Evolutionary conservation across 2,888 invertebrate genomes (phyloP).

Genomic region (Abscondita cerata): DNA sequence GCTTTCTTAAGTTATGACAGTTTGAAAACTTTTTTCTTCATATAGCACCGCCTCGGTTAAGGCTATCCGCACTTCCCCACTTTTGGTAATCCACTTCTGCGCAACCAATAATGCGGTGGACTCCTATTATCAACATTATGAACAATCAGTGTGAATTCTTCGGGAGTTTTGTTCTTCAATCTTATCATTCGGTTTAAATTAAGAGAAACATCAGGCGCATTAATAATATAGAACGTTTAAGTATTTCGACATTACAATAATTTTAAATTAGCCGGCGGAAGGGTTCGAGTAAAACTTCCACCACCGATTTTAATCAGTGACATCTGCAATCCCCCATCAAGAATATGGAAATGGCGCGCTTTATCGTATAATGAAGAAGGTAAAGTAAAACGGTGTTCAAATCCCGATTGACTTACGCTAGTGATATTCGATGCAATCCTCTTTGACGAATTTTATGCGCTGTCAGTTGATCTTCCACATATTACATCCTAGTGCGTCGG

Average conservation of each 20-base stretch:
- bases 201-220: slow-evolving; percentile 8
- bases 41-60: slow-evolving; percentile 52
- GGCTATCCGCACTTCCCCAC: slow-evolving; percentile 48
- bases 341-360: slow-evolving; percentile 52
- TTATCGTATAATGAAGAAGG: slow-evolving; percentile 55
- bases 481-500: slow-evolving; percentile 53
- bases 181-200: neutral
- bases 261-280: slow-evolving; percentile 35
- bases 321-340: slow-evolving; percentile 54
- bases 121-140: slow-evolving; percentile 34
- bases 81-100: slow-evolving; percentile 49
- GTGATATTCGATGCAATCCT: slow-evolving; percentile 43
- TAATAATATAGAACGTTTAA: slow-evolving; percentile 27
- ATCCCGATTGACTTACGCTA: slow-evolving; percentile 44
- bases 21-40: slow-evolving; percentile 55
- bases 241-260: slow-evolving; percentile 35
- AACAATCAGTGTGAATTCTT: slow-evolving; percentile 43
- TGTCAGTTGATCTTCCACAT: slow-evolving; percentile 52
- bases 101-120: slow-evolving; percentile 45
- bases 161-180: slow-evolving; percentile 23
- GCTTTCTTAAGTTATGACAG: slow-evolving; percentile 56
- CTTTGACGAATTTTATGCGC: slow-evolving; percentile 58
- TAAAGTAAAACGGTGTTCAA: slow-evolving; percentile 46
- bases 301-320: slow-evolving; percentile 47
- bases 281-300: slow-evolving; percentile 29